Evolutionary conservation across 1,140 invertebrate genomes (phyloP).

Genomic region (Nephila pilipes): DNA sequence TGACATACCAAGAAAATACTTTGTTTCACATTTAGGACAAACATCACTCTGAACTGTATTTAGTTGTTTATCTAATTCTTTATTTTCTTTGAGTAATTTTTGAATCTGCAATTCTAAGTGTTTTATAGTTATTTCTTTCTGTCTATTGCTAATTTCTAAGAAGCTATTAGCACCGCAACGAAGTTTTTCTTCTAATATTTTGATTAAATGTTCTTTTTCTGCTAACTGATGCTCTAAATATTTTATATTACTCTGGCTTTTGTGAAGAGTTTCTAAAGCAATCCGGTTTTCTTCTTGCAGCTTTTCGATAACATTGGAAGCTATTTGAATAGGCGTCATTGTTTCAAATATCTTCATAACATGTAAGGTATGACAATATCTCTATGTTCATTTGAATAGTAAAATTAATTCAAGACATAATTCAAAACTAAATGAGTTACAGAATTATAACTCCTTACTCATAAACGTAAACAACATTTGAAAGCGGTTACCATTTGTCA

Average conservation of each 20-base stretch:
- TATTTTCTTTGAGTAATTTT: slow-evolving; percentile 58
- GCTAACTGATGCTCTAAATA: slow-evolving; percentile 21
- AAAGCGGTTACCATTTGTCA: slow-evolving; percentile 25
- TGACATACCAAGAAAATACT: not conserved
- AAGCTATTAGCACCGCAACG: slow-evolving; percentile 39
- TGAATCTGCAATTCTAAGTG: slow-evolving; percentile 65
- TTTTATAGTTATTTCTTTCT: slow-evolving; percentile 70
- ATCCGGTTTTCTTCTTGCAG: slow-evolving; percentile 69
- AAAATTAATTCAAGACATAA: not conserved
- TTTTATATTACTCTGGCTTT: slow-evolving; percentile 52
- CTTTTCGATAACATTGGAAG: slow-evolving; percentile 50
- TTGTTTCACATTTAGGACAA: slow-evolving; percentile 66
- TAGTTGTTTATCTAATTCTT: slow-evolving; percentile 60
- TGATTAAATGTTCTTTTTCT: slow-evolving; percentile 54
- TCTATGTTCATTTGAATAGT: not conserved
- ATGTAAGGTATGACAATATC: not conserved
- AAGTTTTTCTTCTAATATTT: slow-evolving; percentile 51
- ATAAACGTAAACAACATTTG: not conserved
- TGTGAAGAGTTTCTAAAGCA: slow-evolving; percentile 43
- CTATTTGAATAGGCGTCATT: slow-evolving; percentile 58
- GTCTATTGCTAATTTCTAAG: slow-evolving; percentile 22
- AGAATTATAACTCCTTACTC: not conserved
- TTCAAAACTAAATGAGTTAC: not conserved
- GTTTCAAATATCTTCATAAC: slow-evolving; percentile 2
- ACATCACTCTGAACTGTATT: not conserved